Conservation (phyloP, 2,888 invertebrate genomes). For the Catonia carolina region DNA sequence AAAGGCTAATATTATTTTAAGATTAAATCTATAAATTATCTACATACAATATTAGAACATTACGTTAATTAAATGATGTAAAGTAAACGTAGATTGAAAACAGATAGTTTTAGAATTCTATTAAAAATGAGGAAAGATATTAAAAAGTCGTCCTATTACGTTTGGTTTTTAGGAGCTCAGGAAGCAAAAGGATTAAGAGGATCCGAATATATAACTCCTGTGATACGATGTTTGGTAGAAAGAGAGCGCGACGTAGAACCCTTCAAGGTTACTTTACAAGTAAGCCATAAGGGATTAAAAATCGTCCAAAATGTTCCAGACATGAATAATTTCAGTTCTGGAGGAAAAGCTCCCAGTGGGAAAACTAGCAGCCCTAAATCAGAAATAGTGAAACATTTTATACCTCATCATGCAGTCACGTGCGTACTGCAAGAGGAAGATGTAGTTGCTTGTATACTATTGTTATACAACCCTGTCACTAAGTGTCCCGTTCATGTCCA, state of each 20-base stretch:
- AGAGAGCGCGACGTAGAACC: conserved; percentile 80
- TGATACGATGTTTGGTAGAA: conserved; percentile 74
- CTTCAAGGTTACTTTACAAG: conserved; percentile 83
- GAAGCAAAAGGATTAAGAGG: conserved; percentile 85
- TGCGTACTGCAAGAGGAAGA: conserved; percentile 87
- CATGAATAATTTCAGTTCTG: conserved; percentile 22
- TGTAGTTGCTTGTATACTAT: conserved; percentile 85
- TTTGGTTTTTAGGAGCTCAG: conserved; percentile 92
- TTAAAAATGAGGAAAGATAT: conserved; percentile 69
- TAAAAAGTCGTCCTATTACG: conserved; percentile 85
- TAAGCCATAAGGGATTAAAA: conserved; percentile 81
- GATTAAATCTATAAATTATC: no score
- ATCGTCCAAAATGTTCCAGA: conserved; percentile 73
- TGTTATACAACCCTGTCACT: conserved; percentile 90
- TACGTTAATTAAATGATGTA: no score
- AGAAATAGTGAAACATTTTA: conserved; percentile 84
- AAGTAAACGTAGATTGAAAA: no score
- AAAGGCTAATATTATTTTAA: no score
- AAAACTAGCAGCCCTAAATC: conserved; percentile 41
- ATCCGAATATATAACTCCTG: conserved; percentile 76
- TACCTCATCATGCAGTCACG: conserved; percentile 88
- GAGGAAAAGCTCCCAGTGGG: conserved; percentile 31
- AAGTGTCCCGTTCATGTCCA: conserved; percentile 94
- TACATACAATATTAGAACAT: no score
- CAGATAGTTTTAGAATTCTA: no score